Evolutionary conservation across 2,113 vertebrate genomes (phyloP).

Genomic region (Heloderma charlesbogerti): DNA sequence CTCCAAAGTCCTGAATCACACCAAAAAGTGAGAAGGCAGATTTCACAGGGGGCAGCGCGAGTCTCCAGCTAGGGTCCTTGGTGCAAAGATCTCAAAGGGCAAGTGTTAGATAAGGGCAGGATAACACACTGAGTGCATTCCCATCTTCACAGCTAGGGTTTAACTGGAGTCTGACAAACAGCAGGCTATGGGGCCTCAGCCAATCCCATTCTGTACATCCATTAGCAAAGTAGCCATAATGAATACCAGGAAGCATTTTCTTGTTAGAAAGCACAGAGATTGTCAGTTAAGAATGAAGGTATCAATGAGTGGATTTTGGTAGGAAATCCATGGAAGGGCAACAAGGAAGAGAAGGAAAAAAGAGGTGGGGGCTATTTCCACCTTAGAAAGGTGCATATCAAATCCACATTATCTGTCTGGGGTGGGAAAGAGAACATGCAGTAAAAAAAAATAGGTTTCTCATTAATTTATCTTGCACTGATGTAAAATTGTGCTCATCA

Average conservation of each 20-base stretch:
- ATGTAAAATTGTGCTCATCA: conserved; percentile 46
- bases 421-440: conserved; percentile 48
- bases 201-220: conserved; percentile 58
- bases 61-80: conserved; percentile 83
- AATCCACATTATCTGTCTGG: conserved; percentile 62
- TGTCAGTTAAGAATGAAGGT: conserved; percentile 52
- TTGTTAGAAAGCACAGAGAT: conserved; percentile 67
- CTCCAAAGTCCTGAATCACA: conserved; percentile 87
- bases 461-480: conserved; percentile 73
- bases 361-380: conserved; percentile 64
- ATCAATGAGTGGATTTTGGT: conserved; percentile 46
- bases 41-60: conserved; percentile 88
- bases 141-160: conserved; percentile 73
- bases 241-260: conserved; percentile 57
- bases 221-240: conserved; percentile 58
- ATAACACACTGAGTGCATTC: conserved; percentile 47
- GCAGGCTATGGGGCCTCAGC: conserved; percentile 62
- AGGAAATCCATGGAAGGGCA: conserved; percentile 49
- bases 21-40: conserved; percentile 87
- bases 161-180: conserved; percentile 63
- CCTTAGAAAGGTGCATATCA: conserved; percentile 60
- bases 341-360: conserved; percentile 59
- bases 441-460: conserved; percentile 64
- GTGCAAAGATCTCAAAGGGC: conserved; percentile 60
- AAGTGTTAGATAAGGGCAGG: conserved; percentile 61